Evolutionary conservation across 35 echinoderm and acorn worm species (phyloP).

Genomic region (Amphiura filiformis): DNA sequence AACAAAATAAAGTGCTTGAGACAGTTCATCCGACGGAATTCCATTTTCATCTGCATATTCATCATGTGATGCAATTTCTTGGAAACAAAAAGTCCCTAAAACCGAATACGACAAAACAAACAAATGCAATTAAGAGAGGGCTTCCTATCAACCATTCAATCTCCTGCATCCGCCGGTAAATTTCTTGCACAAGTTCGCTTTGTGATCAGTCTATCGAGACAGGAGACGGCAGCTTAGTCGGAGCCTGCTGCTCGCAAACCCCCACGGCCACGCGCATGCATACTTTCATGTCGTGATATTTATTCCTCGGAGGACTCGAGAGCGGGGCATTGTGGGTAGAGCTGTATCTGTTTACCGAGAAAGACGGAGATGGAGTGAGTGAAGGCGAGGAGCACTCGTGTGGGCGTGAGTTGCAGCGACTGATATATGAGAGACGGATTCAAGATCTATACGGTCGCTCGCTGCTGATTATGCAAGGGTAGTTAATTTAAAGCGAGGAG

Average conservation of each 20-base stretch:
- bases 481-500: too few relatives aligned
- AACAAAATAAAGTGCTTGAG: too few relatives aligned
- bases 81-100: too few relatives aligned
- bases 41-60: too few relatives aligned
- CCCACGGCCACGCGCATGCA: conserved; percentile 10
- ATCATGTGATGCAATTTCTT: too few relatives aligned
- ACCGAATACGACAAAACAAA: too few relatives aligned
- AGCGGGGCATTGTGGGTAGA: not conserved
- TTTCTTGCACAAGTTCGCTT: not conserved
- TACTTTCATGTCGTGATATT: conserved; percentile 6
- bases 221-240: conserved; percentile 4
- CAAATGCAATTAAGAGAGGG: too few relatives aligned
- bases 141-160: too few relatives aligned
- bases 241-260: not conserved
- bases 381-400: not conserved
- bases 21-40: too few relatives aligned
- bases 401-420: not conserved
- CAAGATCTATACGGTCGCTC: too few relatives aligned
- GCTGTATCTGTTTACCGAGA: not conserved
- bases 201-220: not conserved
- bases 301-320: not conserved
- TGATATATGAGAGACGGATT: not conserved
- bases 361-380: not conserved
- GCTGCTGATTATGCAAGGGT: too few relatives aligned
- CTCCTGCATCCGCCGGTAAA: too few relatives aligned